phyloP scores from a whole-genome alignment of 1,140 invertebrate genomes.

The Stegodyphus mimosarum region DNA sequence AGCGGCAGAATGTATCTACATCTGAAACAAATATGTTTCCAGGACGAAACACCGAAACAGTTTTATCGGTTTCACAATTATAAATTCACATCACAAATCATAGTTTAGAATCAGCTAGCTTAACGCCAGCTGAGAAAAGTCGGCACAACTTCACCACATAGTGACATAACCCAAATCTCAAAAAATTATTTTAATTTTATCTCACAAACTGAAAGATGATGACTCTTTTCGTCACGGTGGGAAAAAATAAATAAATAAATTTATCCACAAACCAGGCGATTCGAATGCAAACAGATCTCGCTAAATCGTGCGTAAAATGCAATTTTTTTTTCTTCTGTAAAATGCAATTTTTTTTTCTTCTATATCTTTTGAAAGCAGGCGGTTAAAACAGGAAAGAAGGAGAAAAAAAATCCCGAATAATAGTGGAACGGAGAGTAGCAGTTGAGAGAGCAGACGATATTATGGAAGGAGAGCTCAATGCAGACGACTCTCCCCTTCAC shows the following conservation, averaged over 20 bases:
- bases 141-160: too few species aligned
- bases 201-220: background rate
- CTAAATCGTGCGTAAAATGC: background rate
- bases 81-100: too few species aligned
- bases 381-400: background rate
- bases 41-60: too few species aligned
- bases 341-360: background rate
- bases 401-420: background rate
- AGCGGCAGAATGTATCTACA: too few species aligned
- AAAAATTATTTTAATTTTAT: background rate
- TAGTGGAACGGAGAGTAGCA: background rate
- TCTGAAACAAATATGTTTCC: too few species aligned
- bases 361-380: background rate
- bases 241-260: background rate
- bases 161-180: too few species aligned
- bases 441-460: constrained; percentile 20
- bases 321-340: constrained; percentile 1
- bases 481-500: background rate
- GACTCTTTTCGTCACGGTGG: background rate
- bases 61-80: too few species aligned
- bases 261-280: background rate
- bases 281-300: background rate
- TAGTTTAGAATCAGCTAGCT: too few species aligned
- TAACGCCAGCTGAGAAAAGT: too few species aligned
- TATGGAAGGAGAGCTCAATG: background rate